Evolutionary conservation across 1,140 invertebrate species (phyloP).

Genomic region (Dreissena rostriformis): DNA sequence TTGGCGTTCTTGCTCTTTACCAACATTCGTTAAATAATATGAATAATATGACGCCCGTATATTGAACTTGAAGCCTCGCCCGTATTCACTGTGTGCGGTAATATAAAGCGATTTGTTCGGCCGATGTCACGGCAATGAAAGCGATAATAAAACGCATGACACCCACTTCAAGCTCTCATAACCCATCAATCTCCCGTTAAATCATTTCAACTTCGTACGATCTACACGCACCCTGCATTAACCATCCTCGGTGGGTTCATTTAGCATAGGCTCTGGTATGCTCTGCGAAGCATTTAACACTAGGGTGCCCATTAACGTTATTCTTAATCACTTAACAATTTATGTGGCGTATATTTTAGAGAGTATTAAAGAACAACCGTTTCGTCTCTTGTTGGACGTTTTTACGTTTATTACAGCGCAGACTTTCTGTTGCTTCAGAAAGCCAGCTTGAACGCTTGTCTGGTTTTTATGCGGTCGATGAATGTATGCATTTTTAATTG

Average conservation of each 20-base stretch:
- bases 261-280: slow-evolving; percentile 46
- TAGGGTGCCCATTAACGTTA: slow-evolving; percentile 54
- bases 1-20: too few species aligned
- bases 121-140: slow-evolving; percentile 39
- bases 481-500: too few species aligned
- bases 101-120: slow-evolving; percentile 43
- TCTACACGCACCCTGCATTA: slow-evolving; percentile 52
- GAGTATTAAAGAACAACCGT: slow-evolving; percentile 9
- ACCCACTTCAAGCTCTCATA: slow-evolving; percentile 53
- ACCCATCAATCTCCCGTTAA: slow-evolving; percentile 33
- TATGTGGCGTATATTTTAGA: slow-evolving; percentile 50
- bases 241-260: slow-evolving; percentile 27
- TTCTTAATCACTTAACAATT: slow-evolving; percentile 59
- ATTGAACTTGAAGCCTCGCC: neutral
- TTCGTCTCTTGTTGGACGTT: too few species aligned
- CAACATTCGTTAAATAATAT: neutral
- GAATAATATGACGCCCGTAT: neutral
- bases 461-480: neutral
- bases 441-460: neutral
- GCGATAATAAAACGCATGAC: slow-evolving; percentile 51
- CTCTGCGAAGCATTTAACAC: slow-evolving; percentile 4
- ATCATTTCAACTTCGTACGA: slow-evolving; percentile 33
- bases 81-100: slow-evolving; percentile 30
- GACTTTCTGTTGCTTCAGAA: neutral
- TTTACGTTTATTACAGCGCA: neutral